These are phyloP conservation scores for Drosophila bipectinata DNA, from an alignment of 1,140 invertebrate genomes.

Conservation along the genomic window DNA sequence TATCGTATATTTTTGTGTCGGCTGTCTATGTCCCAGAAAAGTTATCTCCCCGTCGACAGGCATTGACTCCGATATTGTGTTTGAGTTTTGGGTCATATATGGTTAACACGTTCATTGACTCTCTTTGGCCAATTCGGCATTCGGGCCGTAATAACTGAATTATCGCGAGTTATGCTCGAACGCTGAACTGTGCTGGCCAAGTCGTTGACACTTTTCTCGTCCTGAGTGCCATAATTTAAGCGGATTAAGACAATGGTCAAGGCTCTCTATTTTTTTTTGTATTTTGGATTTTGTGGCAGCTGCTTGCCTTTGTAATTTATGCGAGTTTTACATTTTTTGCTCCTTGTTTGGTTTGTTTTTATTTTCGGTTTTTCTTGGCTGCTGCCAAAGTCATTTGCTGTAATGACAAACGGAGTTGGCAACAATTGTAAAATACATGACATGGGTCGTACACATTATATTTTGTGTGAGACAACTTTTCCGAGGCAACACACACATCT, in stretches of 20 bases:
- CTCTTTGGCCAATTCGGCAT: conserved; percentile 6
- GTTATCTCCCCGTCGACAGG: conserved; percentile 42
- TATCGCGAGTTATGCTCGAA: conserved; percentile 69
- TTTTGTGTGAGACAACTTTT: conserved; percentile 58
- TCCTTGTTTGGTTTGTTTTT: conserved; percentile 5
- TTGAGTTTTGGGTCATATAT: conserved; percentile 35
- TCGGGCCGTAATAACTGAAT: conserved; percentile 66
- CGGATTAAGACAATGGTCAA: conserved; percentile 66
- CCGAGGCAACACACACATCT: conserved; percentile 1
- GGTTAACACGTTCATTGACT: conserved; percentile 71
- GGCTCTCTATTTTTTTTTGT: conserved; percentile 4
- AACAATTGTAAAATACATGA: conserved; percentile 76
- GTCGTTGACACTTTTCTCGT: conserved; percentile 61
- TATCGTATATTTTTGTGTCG: conserved; percentile 51
- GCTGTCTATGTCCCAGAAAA: conserved; percentile 18
- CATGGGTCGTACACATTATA: conserved; percentile 67
- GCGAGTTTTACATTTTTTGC: conserved; percentile 25
- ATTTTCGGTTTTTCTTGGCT: conserved; percentile 4
- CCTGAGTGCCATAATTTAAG: conserved; percentile 62
- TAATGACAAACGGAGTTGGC: conserved; percentile 68
- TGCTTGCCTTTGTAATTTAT: conserved; percentile 31
- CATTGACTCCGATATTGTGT: conserved; percentile 40
- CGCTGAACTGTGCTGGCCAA: conserved; percentile 24
- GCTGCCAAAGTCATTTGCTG: conserved; percentile 62
- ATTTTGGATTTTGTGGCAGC: conserved; percentile 19